Percentiles rank a stretch among this genome's conserved stretches.
Conservation (phyloP, 2,797 vertebrate genomes). For the Anolis apletophallus region DNA sequence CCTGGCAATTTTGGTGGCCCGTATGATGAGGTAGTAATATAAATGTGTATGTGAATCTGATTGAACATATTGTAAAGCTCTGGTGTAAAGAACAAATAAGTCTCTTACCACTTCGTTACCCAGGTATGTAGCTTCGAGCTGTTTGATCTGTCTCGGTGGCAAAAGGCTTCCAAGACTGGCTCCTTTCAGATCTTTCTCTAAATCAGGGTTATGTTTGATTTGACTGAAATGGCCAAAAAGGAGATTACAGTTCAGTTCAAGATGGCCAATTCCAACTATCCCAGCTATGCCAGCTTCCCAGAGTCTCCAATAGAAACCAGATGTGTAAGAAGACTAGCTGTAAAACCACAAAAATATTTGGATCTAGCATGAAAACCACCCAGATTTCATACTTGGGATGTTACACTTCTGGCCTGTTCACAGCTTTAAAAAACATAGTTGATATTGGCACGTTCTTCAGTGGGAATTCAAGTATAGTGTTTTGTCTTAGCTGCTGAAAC, state of each 20-base stretch:
- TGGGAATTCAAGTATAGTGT: background rate
- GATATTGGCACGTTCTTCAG: background rate
- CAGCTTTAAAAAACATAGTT: background rate
- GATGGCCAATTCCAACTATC: conserved; percentile 35
- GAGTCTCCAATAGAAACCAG: conserved; percentile 42
- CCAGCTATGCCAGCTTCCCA: conserved; percentile 42
- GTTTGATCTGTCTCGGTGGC: conserved; percentile 68
- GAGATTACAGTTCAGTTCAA: conserved; percentile 50
- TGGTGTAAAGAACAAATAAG: conserved; percentile 19
- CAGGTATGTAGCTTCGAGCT: conserved; percentile 83
- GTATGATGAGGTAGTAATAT: background rate
- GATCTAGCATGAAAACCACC: background rate
- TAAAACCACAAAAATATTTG: background rate
- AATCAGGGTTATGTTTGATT: conserved; percentile 79
- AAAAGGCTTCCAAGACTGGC: conserved; percentile 83
- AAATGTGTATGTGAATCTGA: background rate
- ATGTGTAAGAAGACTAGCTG: conserved; percentile 31
- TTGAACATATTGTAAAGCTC: background rate
- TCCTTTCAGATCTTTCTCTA: conserved; percentile 78
- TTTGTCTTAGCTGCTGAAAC: background rate
- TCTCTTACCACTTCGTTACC: conserved; percentile 80
- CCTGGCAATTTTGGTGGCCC: no score
- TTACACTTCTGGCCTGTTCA: background rate
- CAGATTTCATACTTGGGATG: background rate
- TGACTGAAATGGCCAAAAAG: conserved; percentile 77